These are phyloP conservation scores for Platysteira castanea DNA, from an alignment of 2,113 vertebrate species.

Conservation along the genomic window DNA sequence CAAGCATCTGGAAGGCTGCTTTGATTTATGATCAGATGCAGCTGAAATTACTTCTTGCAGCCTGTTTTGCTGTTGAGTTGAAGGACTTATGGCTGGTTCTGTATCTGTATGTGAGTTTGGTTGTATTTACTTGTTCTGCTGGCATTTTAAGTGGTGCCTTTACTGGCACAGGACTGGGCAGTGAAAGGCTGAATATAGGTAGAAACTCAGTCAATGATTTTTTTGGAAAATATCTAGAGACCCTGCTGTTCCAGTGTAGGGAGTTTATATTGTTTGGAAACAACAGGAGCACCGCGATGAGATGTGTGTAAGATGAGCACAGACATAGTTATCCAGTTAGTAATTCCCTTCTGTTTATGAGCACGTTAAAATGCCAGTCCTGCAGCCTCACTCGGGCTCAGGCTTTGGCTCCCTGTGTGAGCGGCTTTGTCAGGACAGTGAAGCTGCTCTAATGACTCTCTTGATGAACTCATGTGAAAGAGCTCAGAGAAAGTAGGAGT, in stretches of 20 bases:
- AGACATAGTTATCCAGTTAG: background rate
- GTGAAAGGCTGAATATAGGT: background rate
- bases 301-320: background rate
- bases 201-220: background rate
- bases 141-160: background rate
- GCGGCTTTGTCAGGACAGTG: background rate
- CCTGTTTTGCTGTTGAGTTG: background rate
- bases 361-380: background rate
- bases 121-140: background rate
- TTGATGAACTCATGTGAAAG: background rate
- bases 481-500: background rate
- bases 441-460: background rate
- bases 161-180: background rate
- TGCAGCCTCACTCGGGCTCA: rapidly evolving
- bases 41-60: background rate
- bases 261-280: background rate
- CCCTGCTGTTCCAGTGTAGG: background rate
- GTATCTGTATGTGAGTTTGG: background rate
- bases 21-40: background rate
- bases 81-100: background rate
- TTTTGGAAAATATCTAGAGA: background rate
- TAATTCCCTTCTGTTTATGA: background rate
- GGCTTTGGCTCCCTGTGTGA: rapidly evolving
- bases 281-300: background rate
- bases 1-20: background rate